Conservation (phyloP, 92 coral and sea anemone species). For the Virgularia gustaviana region DNA sequence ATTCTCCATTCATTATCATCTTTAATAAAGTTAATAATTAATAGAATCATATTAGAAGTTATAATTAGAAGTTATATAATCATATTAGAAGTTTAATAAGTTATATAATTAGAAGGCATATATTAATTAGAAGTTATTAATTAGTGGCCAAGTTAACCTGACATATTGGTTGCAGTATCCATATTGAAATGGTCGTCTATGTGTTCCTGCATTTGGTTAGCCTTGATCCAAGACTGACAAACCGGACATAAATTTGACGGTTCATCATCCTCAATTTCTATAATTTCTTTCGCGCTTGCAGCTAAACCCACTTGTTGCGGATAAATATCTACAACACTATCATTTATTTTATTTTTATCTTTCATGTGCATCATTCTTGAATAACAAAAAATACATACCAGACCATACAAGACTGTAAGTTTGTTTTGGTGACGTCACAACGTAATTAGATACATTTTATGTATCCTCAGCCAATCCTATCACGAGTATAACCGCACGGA, state of each 20-base stretch:
- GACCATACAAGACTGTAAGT: neutral
- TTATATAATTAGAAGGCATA: too few relatives aligned
- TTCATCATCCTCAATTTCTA: slow-evolving; percentile 10
- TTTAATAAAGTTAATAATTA: neutral
- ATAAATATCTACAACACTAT: neutral
- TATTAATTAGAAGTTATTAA: neutral
- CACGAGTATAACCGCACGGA: neutral
- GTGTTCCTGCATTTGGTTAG: slow-evolving; percentile 72
- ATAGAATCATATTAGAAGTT: neutral
- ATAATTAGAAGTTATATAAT: too few relatives aligned
- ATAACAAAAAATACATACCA: neutral
- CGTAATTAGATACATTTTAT: neutral
- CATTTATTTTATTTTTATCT: too few relatives aligned
- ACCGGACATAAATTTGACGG: slow-evolving; percentile 70
- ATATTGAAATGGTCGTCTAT: slow-evolving; percentile 75
- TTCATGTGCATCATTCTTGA: neutral
- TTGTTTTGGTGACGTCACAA: neutral
- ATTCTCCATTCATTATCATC: neutral
- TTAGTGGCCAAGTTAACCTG: neutral
- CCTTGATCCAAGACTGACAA: slow-evolving; percentile 75
- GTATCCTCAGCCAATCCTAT: neutral
- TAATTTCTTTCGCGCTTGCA: neutral
- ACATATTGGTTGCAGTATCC: neutral
- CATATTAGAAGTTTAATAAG: too few relatives aligned
- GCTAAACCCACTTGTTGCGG: neutral